Evolutionary conservation across 1,140 invertebrate genomes (phyloP).

Genomic region (Drosophila yakuba): DNA sequence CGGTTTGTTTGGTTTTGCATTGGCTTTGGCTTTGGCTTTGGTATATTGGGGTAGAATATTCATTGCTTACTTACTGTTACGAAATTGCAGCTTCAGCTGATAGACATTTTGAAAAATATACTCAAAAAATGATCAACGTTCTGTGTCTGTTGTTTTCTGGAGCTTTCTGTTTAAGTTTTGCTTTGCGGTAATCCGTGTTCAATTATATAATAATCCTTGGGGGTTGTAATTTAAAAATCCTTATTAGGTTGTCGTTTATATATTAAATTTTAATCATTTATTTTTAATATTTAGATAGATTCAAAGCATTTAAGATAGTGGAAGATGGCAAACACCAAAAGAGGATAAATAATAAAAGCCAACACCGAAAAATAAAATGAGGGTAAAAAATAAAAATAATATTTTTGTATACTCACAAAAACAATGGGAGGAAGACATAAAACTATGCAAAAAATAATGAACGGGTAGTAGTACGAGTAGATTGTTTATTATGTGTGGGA

Average conservation of each 20-base stretch:
- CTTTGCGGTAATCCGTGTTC: constrained; percentile 31
- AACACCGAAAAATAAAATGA: constrained; percentile 11
- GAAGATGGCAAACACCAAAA: neutral
- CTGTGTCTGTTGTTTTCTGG: constrained; percentile 10
- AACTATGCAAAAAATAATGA: constrained; percentile 74
- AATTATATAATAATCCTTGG: constrained; percentile 25
- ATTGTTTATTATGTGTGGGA: constrained; percentile 56
- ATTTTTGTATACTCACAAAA: constrained; percentile 83
- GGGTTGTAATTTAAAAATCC: constrained; percentile 22
- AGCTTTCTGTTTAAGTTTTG: neutral
- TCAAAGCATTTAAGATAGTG: neutral
- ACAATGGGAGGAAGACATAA: constrained; percentile 78
- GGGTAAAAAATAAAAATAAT: constrained; percentile 59
- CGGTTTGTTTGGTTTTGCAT: constrained; percentile 34
- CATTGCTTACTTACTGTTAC: constrained; percentile 69
- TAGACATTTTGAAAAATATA: constrained; percentile 42
- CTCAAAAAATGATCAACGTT: constrained; percentile 23
- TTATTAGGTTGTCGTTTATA: constrained; percentile 27
- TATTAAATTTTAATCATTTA: neutral
- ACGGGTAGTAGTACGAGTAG: constrained; percentile 66
- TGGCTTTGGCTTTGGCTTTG: constrained; percentile 15
- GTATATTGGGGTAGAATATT: constrained; percentile 45
- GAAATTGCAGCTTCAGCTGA: constrained; percentile 64
- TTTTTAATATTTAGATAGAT: neutral
- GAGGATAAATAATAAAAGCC: neutral